phyloP scores from a whole-genome alignment of 2,888 invertebrate genomes.

The Rambutsinella grinnellia region DNA sequence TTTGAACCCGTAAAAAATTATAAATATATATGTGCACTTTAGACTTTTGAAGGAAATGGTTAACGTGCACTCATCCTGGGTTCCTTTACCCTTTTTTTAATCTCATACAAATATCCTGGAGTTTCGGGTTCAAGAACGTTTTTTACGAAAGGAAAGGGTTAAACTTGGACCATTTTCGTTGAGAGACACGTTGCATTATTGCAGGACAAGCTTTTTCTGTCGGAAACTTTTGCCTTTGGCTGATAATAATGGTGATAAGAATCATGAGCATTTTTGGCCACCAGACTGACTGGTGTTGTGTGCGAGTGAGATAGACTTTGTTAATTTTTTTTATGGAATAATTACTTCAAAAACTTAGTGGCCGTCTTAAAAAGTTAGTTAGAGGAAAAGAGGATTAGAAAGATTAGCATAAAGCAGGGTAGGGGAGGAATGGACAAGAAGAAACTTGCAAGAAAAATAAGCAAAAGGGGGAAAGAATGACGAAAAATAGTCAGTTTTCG shows the following conservation, averaged over 20 bases:
- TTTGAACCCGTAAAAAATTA: no score
- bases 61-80: conserved; percentile 17
- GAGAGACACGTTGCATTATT: conserved; percentile 31
- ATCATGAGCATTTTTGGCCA: conserved; percentile 8
- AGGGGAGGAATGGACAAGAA: conserved; percentile 17
- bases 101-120: conserved; percentile 27
- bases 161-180: conserved; percentile 4
- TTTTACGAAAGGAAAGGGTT: conserved; percentile 30
- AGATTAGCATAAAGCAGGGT: conserved; percentile 25
- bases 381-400: conserved; percentile 1
- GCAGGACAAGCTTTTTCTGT: conserved; percentile 4
- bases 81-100: neutral
- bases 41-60: neutral
- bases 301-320: neutral
- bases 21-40: neutral
- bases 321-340: neutral
- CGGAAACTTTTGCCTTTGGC: conserved; percentile 13
- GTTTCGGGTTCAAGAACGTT: conserved; percentile 39
- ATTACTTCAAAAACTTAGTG: no score
- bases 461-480: conserved; percentile 6
- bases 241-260: neutral
- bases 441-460: conserved; percentile 14
- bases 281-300: conserved; percentile 18
- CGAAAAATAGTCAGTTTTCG: neutral
- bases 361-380: neutral